Evolutionary conservation across 2,797 vertebrate species (phyloP), one percentile per base, ranked within the genome.

Genomic region (Alosa sapidissima): DNA sequence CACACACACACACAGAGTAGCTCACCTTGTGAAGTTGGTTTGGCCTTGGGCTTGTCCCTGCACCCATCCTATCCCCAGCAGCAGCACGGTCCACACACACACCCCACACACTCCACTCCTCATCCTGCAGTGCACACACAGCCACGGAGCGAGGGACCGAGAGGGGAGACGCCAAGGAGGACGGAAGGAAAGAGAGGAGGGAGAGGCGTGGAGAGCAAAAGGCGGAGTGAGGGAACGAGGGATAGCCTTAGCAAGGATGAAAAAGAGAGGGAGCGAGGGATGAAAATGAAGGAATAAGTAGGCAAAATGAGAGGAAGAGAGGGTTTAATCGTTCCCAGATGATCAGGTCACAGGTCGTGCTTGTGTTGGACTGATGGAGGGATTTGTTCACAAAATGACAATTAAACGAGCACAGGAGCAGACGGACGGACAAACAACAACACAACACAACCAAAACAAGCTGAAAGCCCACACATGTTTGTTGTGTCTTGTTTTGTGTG

Each of bases 101-200:
- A 91, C 90, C 82, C 90, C 86, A 91, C 83, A 81, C 88, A 91
- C 90, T 84, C 90, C 86, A 91, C 83, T 89, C 92, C 92, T 93
- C 95, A 96, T 96, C 91, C 89, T 92, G 92, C 41, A 41, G 41
- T 41, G 41, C 41, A 41, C 89, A 88, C 68, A 52, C 81, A 89
- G 48, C 58, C 21, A 60, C 58, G 58, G 58, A 24, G n/a, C 21
- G 21, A 58, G 55, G 19, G n/a, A 62, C n/a, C 58, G 89, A 41
- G 83, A 91, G 92, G 88, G 88, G 90, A 90, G 90, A 88, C 90
- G 81, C 81, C 84, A 83, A 49, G 84, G 49, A 84, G 65, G 0
- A 72, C 65, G 8, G 72, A 51, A 86, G 68, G 81, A 83, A 84
- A 85, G 83, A 81, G 36, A 65, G 81, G 51, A 72, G 65, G 9